These are phyloP conservation scores for Eueides isabella DNA, from an alignment of 1,140 invertebrate species.

Conservation along the genomic window DNA sequence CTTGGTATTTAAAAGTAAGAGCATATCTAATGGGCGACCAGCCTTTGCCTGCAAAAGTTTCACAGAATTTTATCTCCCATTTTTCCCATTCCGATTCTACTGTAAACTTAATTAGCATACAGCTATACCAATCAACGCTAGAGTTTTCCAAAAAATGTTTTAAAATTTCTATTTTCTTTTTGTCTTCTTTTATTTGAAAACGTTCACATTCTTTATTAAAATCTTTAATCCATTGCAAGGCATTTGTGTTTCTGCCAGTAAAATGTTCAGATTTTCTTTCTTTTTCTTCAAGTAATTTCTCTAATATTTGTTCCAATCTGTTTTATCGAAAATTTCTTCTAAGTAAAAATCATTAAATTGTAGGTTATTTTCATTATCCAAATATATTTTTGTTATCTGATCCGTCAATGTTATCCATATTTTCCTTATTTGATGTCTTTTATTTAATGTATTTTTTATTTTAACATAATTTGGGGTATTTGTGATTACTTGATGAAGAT, in stretches of 20 bases:
- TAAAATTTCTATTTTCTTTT: slow-evolving; percentile 54
- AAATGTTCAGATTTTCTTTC: slow-evolving; percentile 46
- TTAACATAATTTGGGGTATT: slow-evolving; percentile 41
- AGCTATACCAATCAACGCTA: slow-evolving; percentile 51
- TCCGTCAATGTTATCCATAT: slow-evolving; percentile 52
- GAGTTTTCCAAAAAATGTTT: slow-evolving; percentile 51
- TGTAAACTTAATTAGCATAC: slow-evolving; percentile 36
- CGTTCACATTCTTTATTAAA: too few species aligned
- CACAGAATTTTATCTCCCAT: slow-evolving; percentile 39
- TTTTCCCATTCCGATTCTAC: slow-evolving; percentile 36
- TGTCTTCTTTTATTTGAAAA: slow-evolving; percentile 47
- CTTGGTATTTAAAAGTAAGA: slow-evolving; percentile 52
- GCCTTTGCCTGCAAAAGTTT: slow-evolving; percentile 41
- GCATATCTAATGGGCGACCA: slow-evolving; percentile 46
- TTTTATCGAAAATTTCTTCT: slow-evolving; percentile 46
- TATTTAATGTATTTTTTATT: slow-evolving; percentile 49
- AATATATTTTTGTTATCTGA: slow-evolving; percentile 49
- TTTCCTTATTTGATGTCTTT: slow-evolving; percentile 52
- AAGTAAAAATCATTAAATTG: slow-evolving; percentile 55
- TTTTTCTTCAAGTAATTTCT: slow-evolving; percentile 16
- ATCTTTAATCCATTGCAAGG: slow-evolving; percentile 52
- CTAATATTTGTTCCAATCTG: slow-evolving; percentile 38
- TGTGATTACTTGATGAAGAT: slow-evolving; percentile 36
- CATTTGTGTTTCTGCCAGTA: slow-evolving; percentile 45
- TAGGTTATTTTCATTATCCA: slow-evolving; percentile 52